Percentiles rank a stretch among this genome's conserved stretches.
These are phyloP conservation scores for Characodon lateralis DNA, from an alignment of 2,797 vertebrate species.

Conservation along the genomic window DNA sequence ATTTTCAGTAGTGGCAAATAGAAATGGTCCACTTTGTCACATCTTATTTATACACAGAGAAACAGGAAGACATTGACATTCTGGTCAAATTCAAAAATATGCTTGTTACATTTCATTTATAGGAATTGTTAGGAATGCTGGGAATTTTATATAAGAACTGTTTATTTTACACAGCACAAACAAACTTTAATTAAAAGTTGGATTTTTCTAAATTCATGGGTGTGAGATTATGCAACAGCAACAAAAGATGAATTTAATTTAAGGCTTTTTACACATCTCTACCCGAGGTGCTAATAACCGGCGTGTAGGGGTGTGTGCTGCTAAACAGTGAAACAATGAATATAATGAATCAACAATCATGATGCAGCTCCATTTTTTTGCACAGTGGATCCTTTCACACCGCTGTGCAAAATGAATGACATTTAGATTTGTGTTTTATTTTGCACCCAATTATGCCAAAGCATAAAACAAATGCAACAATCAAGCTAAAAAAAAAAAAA, in stretches of 20 bases:
- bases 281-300: background rate
- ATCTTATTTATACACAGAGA: background rate
- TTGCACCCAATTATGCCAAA: constrained; percentile 48
- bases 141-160: background rate
- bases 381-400: constrained; percentile 14
- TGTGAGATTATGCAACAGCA: constrained; percentile 1
- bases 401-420: constrained; percentile 57
- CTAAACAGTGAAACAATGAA: background rate
- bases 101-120: background rate
- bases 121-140: background rate
- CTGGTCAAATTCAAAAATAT: background rate
- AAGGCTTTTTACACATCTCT: background rate
- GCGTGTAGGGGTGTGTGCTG: too few species aligned
- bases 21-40: background rate
- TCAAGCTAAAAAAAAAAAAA: constrained; percentile 42
- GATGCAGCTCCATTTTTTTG: constrained; percentile 23
- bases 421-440: constrained; percentile 56
- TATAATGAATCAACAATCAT: constrained; percentile 20
- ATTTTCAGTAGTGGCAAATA: background rate
- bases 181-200: background rate
- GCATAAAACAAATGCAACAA: constrained; percentile 55
- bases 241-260: too few species aligned
- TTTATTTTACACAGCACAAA: background rate
- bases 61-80: background rate
- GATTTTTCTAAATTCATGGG: background rate